These are phyloP conservation scores for Poeciliopsis occidentalis DNA, from an alignment of 2,113 vertebrate genomes.

Conservation along the genomic window DNA sequence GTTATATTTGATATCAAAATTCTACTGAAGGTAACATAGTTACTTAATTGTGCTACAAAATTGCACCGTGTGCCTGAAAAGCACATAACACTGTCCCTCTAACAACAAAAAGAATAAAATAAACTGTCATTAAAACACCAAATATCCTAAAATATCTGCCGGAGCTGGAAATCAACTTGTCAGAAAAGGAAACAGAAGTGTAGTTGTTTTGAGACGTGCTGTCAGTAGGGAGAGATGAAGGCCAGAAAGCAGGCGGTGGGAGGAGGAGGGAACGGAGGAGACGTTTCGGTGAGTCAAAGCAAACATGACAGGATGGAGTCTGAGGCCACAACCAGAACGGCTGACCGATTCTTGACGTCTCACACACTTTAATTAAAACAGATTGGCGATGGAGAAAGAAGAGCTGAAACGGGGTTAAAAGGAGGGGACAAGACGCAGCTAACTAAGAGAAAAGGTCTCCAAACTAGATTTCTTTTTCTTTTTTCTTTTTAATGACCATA, in stretches of 20 bases:
- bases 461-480: neutral
- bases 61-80: too few species aligned
- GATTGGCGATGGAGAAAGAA: conserved; percentile 47
- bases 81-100: too few species aligned
- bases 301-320: conserved; percentile 62
- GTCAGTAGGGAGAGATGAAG: neutral
- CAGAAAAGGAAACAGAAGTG: too few species aligned
- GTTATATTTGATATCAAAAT: too few species aligned
- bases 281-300: conserved; percentile 59
- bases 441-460: conserved; percentile 16
- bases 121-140: too few species aligned
- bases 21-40: too few species aligned
- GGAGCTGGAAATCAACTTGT: too few species aligned
- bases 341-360: conserved; percentile 72
- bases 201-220: neutral
- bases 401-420: conserved; percentile 4
- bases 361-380: conserved; percentile 76
- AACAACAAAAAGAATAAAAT: too few species aligned
- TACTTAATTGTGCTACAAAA: too few species aligned
- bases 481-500: neutral
- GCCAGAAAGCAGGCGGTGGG: neutral
- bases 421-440: conserved; percentile 49
- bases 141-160: too few species aligned
- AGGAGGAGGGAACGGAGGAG: conserved; percentile 21
- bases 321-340: conserved; percentile 34